Conservation (phyloP, 1,140 invertebrate species). For the Drosophila biarmipes region DNA sequence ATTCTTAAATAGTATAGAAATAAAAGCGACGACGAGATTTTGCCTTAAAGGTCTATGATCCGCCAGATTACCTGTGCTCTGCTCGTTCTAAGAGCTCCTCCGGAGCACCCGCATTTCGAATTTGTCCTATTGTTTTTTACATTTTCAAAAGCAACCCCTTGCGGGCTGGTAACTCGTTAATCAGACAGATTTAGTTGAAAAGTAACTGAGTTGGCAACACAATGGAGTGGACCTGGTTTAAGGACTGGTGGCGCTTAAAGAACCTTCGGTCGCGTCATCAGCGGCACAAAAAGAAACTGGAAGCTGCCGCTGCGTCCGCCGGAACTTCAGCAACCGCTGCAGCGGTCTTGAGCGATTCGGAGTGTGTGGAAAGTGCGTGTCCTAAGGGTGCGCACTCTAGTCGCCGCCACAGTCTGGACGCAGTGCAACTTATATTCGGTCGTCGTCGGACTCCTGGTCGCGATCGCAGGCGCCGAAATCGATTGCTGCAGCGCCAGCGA, state of each 20-base stretch:
- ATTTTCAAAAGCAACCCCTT: no score
- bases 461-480: conserved; percentile 35
- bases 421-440: not conserved
- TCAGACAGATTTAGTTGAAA: not conserved
- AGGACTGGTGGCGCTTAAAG: conserved; percentile 91
- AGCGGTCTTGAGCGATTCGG: not conserved
- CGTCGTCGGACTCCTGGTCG: conserved; percentile 22
- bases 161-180: no score
- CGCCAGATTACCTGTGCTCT: no score
- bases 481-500: conserved; percentile 41
- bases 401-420: conserved; percentile 34
- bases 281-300: conserved; percentile 85
- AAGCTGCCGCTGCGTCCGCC: conserved; percentile 75
- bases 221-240: conserved; percentile 91
- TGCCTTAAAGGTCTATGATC: no score
- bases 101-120: no score
- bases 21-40: no score
- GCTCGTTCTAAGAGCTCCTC: no score
- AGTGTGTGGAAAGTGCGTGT: not conserved
- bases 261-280: conserved; percentile 86
- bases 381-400: not conserved
- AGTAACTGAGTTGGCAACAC: not conserved
- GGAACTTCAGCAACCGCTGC: conserved; percentile 15
- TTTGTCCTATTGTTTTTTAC: no score
- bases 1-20: no score